Conservation (phyloP, 2,113 vertebrate species). For the Aegypius monachus region DNA sequence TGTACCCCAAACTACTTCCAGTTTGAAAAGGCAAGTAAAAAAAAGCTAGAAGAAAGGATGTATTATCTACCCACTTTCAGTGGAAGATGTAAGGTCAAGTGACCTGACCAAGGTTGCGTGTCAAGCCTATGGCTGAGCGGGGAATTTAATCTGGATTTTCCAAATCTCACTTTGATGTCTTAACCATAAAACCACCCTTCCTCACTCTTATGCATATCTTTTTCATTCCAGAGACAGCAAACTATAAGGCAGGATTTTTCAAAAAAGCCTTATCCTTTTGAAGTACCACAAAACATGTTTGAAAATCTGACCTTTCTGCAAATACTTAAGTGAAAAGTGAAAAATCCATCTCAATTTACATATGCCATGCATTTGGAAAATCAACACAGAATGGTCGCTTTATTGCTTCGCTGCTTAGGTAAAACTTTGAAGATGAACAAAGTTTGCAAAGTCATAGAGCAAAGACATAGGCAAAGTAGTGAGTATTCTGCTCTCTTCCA, state of each 20-base stretch:
- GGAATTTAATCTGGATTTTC: conserved; percentile 48
- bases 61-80: not conserved
- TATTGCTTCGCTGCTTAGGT: not conserved
- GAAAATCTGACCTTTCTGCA: conserved; percentile 10
- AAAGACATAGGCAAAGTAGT: not conserved
- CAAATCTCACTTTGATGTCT: conserved; percentile 46
- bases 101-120: not conserved
- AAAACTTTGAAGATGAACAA: not conserved
- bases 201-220: not conserved
- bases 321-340: conserved; percentile 6
- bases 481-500: not conserved
- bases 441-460: not conserved
- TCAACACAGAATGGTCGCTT: not conserved
- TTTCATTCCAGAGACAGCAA: conserved; percentile 7
- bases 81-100: conserved; percentile 26
- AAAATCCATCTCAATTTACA: not conserved
- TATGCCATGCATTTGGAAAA: not conserved
- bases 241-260: not conserved
- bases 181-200: conserved; percentile 22
- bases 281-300: conserved; percentile 8
- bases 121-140: not conserved
- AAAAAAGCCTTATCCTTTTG: not conserved
- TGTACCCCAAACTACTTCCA: not conserved
- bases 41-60: not conserved
- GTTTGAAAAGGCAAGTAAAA: not conserved